phyloP scores from a whole-genome alignment of 2,888 invertebrate species.

The Idaea biselata region DNA sequence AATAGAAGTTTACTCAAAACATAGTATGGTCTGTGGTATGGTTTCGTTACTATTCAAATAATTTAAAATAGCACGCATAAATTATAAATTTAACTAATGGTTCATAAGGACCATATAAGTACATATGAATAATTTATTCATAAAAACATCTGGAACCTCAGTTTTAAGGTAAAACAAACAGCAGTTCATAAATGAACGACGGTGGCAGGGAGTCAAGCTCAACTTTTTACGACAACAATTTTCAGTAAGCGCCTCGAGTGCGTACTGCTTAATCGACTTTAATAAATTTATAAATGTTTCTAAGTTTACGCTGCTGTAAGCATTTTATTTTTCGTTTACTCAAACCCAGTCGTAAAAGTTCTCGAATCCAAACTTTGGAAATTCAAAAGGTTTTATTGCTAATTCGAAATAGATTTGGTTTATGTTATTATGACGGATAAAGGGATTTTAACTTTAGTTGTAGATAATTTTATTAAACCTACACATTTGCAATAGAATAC shows the following conservation, averaged over 20 bases:
- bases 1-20: no score
- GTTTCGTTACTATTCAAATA: background rate
- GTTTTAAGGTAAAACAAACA: background rate
- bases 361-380: conserved; percentile 29
- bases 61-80: background rate
- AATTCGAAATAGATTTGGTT: conserved; percentile 27
- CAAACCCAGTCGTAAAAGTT: conserved; percentile 30
- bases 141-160: background rate
- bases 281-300: conserved; percentile 46
- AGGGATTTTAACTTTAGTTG: background rate
- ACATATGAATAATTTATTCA: conserved; percentile 5
- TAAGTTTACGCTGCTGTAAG: conserved; percentile 39
- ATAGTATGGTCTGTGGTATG: no score
- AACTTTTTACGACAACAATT: conserved; percentile 50
- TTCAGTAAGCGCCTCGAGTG: conserved; percentile 43
- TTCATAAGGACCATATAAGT: background rate
- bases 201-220: conserved; percentile 33
- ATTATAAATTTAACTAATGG: background rate
- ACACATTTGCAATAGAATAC: background rate
- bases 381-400: conserved; percentile 24
- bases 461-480: background rate
- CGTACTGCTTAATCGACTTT: conserved; percentile 48
- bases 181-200: background rate
- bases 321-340: conserved; percentile 33
- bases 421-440: conserved; percentile 3